A percentile compares a stretch with the other conserved stretches of the same genome.
Conservation (phyloP, 2,113 vertebrate species). For the Paramisgurnus dabryanus region DNA sequence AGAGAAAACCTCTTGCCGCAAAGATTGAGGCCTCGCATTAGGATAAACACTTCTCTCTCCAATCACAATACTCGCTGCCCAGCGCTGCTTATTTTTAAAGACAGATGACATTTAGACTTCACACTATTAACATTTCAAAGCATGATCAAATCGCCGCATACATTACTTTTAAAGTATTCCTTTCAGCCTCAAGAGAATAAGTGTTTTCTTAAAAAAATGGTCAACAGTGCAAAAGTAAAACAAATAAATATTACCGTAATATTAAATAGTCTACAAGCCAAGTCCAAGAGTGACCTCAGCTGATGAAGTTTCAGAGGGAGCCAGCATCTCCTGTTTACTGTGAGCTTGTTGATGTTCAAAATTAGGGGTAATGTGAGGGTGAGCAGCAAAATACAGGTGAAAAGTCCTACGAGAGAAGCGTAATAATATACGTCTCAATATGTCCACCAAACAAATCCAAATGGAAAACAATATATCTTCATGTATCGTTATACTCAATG, state of each 20-base stretch:
- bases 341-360: no score
- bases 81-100: constrained; percentile 63
- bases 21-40: constrained; percentile 55
- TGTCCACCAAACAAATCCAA: no score
- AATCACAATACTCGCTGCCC: constrained; percentile 70
- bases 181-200: constrained; percentile 1
- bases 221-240: not conserved
- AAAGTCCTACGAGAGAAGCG: no score
- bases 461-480: constrained; percentile 29
- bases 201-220: not conserved
- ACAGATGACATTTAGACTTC: constrained; percentile 61
- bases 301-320: no score
- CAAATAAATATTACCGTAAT: not conserved
- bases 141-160: constrained; percentile 59
- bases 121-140: constrained; percentile 69
- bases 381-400: no score
- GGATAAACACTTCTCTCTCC: constrained; percentile 69
- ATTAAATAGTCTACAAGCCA: not conserved
- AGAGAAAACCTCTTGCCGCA: constrained; percentile 63
- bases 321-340: not conserved
- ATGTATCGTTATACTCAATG: constrained; percentile 56
- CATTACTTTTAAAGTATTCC: constrained; percentile 41
- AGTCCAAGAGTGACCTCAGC: not conserved
- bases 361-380: no score
- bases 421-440: no score